Conservation (phyloP, 2,797 vertebrate genomes). For the Simalia tracyae region DNA sequence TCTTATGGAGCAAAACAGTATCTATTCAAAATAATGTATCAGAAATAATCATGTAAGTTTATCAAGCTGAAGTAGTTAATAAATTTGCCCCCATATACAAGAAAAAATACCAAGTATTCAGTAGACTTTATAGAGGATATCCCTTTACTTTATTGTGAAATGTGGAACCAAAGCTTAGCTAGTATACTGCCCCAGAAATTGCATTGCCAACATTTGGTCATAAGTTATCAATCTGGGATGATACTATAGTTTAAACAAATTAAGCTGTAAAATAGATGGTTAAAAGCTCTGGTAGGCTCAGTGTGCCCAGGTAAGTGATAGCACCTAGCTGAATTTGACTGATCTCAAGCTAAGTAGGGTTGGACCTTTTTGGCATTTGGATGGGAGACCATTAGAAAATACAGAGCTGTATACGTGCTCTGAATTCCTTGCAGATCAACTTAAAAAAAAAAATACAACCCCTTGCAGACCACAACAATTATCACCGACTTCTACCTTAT, state of each 20-base stretch:
- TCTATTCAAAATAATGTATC: slow-evolving; percentile 20
- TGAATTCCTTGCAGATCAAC: neutral
- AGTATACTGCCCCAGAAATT: neutral
- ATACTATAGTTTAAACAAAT: neutral
- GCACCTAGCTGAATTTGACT: neutral
- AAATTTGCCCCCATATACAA: slow-evolving; percentile 7
- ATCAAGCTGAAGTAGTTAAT: neutral
- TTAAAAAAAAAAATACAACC: neutral
- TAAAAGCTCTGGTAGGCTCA: neutral
- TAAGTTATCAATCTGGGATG: neutral
- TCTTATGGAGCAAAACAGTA: slow-evolving; percentile 20
- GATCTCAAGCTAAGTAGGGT: neutral
- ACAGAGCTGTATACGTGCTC: neutral
- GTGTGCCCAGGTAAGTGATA: neutral
- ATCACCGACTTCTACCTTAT: neutral
- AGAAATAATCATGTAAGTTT: neutral
- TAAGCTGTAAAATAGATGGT: neutral
- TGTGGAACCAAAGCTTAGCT: neutral
- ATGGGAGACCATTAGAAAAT: neutral
- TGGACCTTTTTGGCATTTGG: neutral
- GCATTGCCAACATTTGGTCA: neutral
- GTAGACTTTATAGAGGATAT: neutral
- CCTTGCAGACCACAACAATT: neutral
- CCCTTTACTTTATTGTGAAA: neutral
- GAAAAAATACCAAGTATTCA: neutral